Conservation (phyloP, 2,113 vertebrate species). For the Catharus minimus region DNA sequence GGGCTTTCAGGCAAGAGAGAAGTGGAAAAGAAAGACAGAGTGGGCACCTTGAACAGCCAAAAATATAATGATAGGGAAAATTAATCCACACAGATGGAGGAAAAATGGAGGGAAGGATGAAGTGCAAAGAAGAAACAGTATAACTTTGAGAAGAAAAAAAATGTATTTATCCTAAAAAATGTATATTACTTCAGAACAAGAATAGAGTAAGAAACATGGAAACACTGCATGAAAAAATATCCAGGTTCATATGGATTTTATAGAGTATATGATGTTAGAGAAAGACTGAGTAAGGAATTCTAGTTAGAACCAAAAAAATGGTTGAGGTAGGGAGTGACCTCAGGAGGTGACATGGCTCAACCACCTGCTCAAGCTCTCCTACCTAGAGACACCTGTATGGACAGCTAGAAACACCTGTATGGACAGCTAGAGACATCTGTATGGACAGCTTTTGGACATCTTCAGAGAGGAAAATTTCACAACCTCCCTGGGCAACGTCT, state of each 20-base stretch:
- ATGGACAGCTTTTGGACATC: not conserved
- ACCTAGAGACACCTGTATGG: not conserved
- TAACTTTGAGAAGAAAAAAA: not conserved
- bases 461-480: not conserved
- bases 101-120: not conserved
- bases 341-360: accelerated
- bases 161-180: not conserved
- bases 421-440: not conserved
- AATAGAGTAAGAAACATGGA: not conserved
- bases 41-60: not conserved
- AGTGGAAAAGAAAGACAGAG: not conserved
- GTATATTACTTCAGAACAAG: not conserved
- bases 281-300: not conserved
- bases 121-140: not conserved
- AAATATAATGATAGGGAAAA: not conserved
- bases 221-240: not conserved
- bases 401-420: not conserved
- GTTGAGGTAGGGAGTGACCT: not conserved
- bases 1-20: not conserved
- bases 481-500: not conserved
- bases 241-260: not conserved
- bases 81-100: not conserved
- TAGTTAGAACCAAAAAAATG: not conserved
- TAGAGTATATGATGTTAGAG: not conserved
- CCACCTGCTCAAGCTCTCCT: not conserved